Evolutionary conservation across 2,113 vertebrate species (phyloP).

Genomic region (Jacana jacana): DNA sequence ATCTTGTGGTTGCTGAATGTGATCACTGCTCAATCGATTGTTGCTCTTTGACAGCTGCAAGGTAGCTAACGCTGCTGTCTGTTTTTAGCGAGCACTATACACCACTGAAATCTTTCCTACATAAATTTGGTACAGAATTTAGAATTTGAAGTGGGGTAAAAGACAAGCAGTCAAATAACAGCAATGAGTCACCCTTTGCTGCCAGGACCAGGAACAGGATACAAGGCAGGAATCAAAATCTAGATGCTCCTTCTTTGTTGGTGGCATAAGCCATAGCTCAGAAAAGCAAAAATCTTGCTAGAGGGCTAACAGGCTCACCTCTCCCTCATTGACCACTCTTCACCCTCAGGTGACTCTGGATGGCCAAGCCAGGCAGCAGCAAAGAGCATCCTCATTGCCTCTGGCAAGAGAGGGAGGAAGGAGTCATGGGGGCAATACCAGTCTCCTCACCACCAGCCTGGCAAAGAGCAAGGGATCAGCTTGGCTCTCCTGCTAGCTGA

Average conservation of each 20-base stretch:
- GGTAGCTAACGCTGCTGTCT: not conserved
- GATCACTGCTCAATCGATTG: constrained; percentile 12
- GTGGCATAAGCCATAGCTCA: not conserved
- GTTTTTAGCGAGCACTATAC: not conserved
- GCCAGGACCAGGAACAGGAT: not conserved
- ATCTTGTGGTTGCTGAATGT: constrained; percentile 68
- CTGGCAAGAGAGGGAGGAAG: not conserved
- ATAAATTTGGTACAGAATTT: not conserved
- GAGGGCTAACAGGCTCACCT: not conserved
- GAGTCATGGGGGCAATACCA: accelerated
- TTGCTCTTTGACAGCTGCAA: constrained; percentile 25
- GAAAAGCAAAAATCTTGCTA: not conserved
- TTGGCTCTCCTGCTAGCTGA: not conserved
- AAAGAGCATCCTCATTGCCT: not conserved
- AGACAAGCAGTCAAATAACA: not conserved
- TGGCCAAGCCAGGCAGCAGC: not conserved
- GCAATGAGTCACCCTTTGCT: not conserved
- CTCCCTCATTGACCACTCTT: not conserved
- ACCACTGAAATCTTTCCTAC: not conserved
- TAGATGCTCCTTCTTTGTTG: not conserved
- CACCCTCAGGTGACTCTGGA: not conserved
- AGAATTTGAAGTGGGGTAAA: not conserved
- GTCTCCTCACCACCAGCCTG: not conserved
- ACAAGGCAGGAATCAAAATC: not conserved
- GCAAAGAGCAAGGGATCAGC: not conserved